Evolutionary conservation across 2,888 invertebrate genomes (phyloP), one percentile per base, ranked within the genome.

Genomic region (Stegophylla sp.): DNA sequence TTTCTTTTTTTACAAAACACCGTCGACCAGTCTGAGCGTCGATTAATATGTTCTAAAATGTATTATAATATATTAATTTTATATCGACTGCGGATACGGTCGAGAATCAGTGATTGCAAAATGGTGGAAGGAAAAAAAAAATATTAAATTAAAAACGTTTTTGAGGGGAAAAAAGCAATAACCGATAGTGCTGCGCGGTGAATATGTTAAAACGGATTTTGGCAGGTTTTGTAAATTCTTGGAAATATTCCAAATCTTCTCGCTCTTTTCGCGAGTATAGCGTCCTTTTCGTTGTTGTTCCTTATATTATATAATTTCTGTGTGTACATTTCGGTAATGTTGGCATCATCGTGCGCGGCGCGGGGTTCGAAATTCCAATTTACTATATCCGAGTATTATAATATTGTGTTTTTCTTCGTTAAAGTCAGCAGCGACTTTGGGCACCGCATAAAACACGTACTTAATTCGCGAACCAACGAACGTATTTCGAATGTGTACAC

Each of bases 171-270:
- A 20, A 59, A 45, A 45, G 45, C 28, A 61, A 73, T 73, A 73
- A 73, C 26, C 20, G 48, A 63, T 63, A 74, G 74, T 74, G 48
- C 34, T 34, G 34, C 34, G 34, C 7, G 15, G 48, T 63, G 63
- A 74, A 74, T 10, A 74, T 20, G 48, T 74, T 48, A 3, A 51
- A 63, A 51, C 28, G 48, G 15, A 74, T 74, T 63, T 74, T 20
- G n/a, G 20, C 20, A 74, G 20, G 63, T 34, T 74, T 48, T 15
- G 12, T 48, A 69, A 28, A 28, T 23, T n/a, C 1, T 63, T 63
- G 74, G 63, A 74, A 51, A 63, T 0, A 63, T 34, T 63, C 63
- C 74, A 74, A 74, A 13, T 45, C 17, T 20, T 34, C 34, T 63
- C n/a, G 26, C 28, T 45, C 3, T 13, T 1, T 12, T 13, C 59